Evolutionary conservation across 2,888 invertebrate species (phyloP).

Genomic region (Eucera pruinosa): DNA sequence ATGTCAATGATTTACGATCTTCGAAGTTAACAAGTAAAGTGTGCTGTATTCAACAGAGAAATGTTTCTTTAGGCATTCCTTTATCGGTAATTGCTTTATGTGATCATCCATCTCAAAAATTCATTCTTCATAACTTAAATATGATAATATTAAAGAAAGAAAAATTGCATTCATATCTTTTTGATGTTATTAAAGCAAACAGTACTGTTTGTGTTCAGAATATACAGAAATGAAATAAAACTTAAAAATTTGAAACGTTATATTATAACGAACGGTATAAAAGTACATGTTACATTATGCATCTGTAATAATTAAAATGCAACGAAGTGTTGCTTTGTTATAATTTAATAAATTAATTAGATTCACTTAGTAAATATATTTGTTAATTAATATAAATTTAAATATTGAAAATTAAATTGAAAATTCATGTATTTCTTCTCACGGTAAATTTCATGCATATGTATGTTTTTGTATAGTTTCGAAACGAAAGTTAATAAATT

Average conservation of each 20-base stretch:
- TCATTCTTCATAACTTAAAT: not conserved
- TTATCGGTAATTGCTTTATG: constrained; percentile 11
- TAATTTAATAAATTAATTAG: not conserved
- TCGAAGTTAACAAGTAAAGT: constrained; percentile 40
- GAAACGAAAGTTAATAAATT: not conserved
- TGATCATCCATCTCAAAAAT: not conserved
- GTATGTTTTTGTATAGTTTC: not conserved
- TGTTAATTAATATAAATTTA: not conserved
- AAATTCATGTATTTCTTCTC: not conserved
- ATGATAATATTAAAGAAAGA: not conserved
- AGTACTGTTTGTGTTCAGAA: not conserved
- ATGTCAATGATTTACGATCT: constrained; percentile 60
- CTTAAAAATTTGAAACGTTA: not conserved
- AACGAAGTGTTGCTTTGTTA: not conserved
- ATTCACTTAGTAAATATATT: not conserved
- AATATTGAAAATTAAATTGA: not conserved
- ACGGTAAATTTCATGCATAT: not conserved
- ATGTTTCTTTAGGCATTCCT: constrained; percentile 25
- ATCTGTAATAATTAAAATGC: not conserved
- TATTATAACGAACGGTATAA: not conserved
- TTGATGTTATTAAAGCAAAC: no score
- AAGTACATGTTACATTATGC: not conserved
- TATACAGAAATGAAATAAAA: not conserved
- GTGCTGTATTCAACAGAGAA: constrained; percentile 26
- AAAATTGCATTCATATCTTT: no score